Base-by-base conservation (phyloP, 92 coral and sea anemone genomes). In the Siderastrea siderea region DNA sequence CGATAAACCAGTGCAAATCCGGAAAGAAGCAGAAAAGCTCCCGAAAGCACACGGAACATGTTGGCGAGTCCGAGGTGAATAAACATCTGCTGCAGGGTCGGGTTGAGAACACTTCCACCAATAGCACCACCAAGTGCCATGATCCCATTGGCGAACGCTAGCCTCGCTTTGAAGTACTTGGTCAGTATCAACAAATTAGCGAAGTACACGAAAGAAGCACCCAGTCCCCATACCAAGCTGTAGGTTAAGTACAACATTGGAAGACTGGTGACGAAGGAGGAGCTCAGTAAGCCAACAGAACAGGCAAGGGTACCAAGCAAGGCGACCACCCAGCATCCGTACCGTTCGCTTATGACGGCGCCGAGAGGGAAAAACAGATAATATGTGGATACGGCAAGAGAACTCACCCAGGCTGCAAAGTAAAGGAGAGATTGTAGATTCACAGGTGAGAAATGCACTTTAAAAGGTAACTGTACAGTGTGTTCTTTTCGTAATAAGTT, bases 131-230 rank as follows among this genome's bases (percentile, higher is more conserved):
- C 94, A 47, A 86, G 83, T 16, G 92, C 89, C 59, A 86, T 89
- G 67, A 91, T 83, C 4, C 94, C 94, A 77, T 91, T 91, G 68
- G 94, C 94, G 13, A 91, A 74, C 7, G 92, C 88, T 77, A 91
- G 60, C 70, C 90, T 82, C 74, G 86, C 79, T 49, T 74, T 87
- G 78, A 64, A 86, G 78, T 85, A 77, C 89, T 85, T 85, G 7
- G 89, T 75, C 54, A 85, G 67, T 38, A 85, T 85, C 55, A 85
- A 13, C 58, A 91, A 58, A 69, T 88, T 64, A 15, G 91, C 88
- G 43, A 91, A 91, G 62, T 87, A 91, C 57, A 88, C 82, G 75
- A 91, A 63, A 68, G 94, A 91, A 11, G 91, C 90, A 11, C 94
- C 94, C 86, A 91, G 44, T 17, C 94, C 94, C 78, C 90, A 91